Base-by-base conservation (phyloP, 2,113 vertebrate genomes). In the Megalops atlanticus region DNA sequence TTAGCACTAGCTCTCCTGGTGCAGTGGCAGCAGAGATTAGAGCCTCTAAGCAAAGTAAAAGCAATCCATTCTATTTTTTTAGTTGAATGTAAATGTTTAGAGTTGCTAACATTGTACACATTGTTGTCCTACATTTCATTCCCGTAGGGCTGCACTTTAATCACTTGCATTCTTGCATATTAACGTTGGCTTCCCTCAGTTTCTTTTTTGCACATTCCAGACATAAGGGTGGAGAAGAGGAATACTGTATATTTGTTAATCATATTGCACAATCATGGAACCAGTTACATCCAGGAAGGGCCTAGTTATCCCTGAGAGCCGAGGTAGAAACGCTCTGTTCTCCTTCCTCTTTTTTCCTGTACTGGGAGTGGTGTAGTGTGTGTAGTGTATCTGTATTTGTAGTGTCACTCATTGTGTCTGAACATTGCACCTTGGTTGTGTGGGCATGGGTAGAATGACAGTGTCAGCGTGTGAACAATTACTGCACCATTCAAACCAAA, bases 301-400 rank as follows among this genome's bases (percentile, higher is more conserved):
- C 68, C 8, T 45, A 47, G 21, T 36, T 18, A 39, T 27, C 24
- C 76, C 76, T 78, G 49, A 78, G 49, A 64, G 52, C 76, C 40
- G 54, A 68, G 35, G 76, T 18, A 39, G 18, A 35, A 16, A 24
- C 74, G 4, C 76, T 43, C 33, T 14, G 38, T 24, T 27, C 76
- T 52, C 7, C 76, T 38, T 40, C 5, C 15, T 47, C 35, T 27
- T n/a, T 78, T 38, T 27, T 38, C 33, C 15, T 10, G 18, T 76
- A 24, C 76, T 77, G 8, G 43, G 54, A 41, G 5, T 40, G n/a
- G 5, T 49, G 45, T 31, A 70, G 14, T 35, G 35, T 58, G 10
- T 49, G 49, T 27, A 49, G 7, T 36, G 16, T n/a, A 58, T 18
- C 33, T 33, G 24, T 72, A 10, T 74, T 4, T 39, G 35, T 35